Percentiles rank a stretch among this genome's conserved stretches.
Evolutionary conservation across 2,888 invertebrate genomes (phyloP).

Genomic region (Cataglyphis cursor): DNA sequence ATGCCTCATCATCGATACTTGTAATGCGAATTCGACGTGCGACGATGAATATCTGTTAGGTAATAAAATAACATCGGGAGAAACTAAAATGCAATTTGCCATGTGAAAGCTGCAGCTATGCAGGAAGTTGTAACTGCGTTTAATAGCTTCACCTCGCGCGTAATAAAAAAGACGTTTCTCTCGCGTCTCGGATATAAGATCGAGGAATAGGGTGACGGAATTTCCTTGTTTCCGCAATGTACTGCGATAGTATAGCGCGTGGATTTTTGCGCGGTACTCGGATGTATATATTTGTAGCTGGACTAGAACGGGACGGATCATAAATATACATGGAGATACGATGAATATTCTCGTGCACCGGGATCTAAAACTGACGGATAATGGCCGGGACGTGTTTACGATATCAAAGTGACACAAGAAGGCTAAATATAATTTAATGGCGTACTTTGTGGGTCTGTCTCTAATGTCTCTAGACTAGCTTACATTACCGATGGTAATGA

Average conservation of each 20-base stretch:
- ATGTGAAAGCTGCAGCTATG: not conserved
- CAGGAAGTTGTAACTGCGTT: constrained; percentile 14
- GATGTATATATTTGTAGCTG: constrained; percentile 17
- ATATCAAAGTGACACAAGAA: constrained; percentile 34
- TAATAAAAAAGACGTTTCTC: constrained; percentile 33
- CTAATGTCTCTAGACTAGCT: constrained; percentile 18
- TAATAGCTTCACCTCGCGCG: not conserved
- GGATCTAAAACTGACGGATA: constrained; percentile 39
- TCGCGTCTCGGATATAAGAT: not conserved
- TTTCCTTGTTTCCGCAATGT: constrained; percentile 7
- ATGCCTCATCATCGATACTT: constrained; percentile 31
- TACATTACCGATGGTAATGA: constrained; percentile 20
- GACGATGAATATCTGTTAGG: constrained; percentile 12
- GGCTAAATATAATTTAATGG: constrained; percentile 49
- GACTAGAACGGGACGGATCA: constrained; percentile 31
- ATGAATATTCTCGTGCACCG: constrained; percentile 14
- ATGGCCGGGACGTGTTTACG: constrained; percentile 45
- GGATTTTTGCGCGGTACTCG: not conserved
- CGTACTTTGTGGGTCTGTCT: constrained; percentile 22
- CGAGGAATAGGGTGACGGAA: not conserved
- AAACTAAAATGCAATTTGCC: constrained; percentile 13
- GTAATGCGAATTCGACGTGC: constrained; percentile 14
- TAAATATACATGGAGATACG: constrained; percentile 38
- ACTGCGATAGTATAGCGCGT: not conserved
- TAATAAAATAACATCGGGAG: constrained; percentile 23